Base-by-base conservation (phyloP, 2,888 invertebrate species). In the Xestia rhomboidea region DNA sequence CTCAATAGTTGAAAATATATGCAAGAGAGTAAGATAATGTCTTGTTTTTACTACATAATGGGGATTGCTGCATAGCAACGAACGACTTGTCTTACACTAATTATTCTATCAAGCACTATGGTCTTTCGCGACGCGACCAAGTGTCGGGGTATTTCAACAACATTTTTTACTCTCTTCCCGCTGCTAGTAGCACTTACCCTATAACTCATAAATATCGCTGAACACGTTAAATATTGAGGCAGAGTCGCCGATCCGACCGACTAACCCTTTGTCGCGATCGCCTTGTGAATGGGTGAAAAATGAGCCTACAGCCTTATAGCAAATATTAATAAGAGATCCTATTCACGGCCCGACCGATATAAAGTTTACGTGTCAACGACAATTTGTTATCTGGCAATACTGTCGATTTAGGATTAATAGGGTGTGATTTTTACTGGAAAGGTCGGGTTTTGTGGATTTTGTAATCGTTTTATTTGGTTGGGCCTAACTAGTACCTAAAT, bases 221-320 rank as follows among this genome's bases (percentile, higher is more conserved):
- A 91, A 90, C 89, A 89, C 87, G 90, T 90, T 91, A 91, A 91
- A 91, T 91, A 91, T 89, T 90, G 89, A 86, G 86, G 80, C 85
- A 82, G 74, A 78, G 86, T 80, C 81, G 81, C 74, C 84, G 84
- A 83, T 83, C 68, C 83, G 73, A 85, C 81, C 84, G 81, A 82
- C 87, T 88, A 89, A 91, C 89, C 89, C 90, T 90, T 91, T 90
- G 90, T 90, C 89, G 90, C 85, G 77, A 81, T 85, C 82, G 83
- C 54, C 84, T 79, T 69, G 82, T 89, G 87, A 90, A 89, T 87
- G 89, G 88, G 89, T 92, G 92, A 93, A 92, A 92, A 92, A 92
- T 92, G 91, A 91, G 81, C 85, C 83, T 71, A 70, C 78, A 82
- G 79, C 71, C 85, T 82, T 70, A 70, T 77, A 82, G 79, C 71